These are phyloP conservation scores for Marmota flaviventris DNA, from an alignment of 2,113 vertebrate genomes.

Conservation along the genomic window DNA sequence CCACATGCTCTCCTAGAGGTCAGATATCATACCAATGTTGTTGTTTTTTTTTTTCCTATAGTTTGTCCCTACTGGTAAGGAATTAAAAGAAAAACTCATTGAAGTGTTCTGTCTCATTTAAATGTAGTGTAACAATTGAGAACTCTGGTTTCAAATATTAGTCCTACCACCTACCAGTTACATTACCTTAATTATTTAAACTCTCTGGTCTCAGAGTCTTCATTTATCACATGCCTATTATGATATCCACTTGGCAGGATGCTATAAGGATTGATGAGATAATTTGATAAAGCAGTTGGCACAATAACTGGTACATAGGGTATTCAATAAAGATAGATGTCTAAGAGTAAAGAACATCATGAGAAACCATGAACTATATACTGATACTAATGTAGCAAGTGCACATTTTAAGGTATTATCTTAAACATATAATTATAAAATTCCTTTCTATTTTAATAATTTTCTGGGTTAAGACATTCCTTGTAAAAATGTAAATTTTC, in stretches of 20 bases:
- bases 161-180: background rate
- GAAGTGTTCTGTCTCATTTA: background rate
- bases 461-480: background rate
- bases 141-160: background rate
- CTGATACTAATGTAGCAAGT: background rate
- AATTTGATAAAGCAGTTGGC: slow-evolving; percentile 57
- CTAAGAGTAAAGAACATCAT: background rate
- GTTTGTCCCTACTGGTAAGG: background rate
- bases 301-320: background rate
- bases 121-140: background rate
- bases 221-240: background rate
- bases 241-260: background rate
- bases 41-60: background rate
- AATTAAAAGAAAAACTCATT: background rate
- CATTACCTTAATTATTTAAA: background rate
- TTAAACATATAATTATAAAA: background rate
- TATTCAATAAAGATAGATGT: slow-evolving; percentile 1
- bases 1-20: background rate
- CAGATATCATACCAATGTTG: background rate
- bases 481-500: background rate
- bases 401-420: background rate
- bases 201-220: background rate
- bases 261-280: slow-evolving; percentile 1
- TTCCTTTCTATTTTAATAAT: background rate
- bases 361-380: background rate